Percentiles rank a stretch among this genome's conserved stretches.
phyloP scores from a whole-genome alignment of 2,888 invertebrate species.

The Eristalis pertinax region DNA sequence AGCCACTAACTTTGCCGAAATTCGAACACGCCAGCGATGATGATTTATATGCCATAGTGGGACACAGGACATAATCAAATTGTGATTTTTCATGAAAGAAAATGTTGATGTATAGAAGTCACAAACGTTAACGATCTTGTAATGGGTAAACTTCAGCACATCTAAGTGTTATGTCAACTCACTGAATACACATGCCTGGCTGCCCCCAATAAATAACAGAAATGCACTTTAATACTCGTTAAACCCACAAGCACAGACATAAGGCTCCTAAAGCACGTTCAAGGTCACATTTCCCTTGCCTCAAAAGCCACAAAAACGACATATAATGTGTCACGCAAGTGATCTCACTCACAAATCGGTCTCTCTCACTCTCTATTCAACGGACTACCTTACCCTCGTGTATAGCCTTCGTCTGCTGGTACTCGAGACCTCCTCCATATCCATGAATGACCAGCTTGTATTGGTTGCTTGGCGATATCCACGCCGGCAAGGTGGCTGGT shows the following conservation, averaged over 20 bases:
- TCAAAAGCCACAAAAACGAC: no score
- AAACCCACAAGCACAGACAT: neutral
- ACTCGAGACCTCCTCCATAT: conserved; percentile 80
- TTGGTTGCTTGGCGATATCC: conserved; percentile 66
- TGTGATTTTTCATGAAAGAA: no score
- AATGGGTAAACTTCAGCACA: no score
- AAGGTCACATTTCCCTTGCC: no score
- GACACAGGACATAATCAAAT: no score
- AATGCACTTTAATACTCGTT: neutral
- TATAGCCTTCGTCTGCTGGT: conserved; percentile 76
- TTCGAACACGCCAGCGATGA: no score
- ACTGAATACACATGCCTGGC: neutral
- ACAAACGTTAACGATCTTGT: no score
- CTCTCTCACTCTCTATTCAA: neutral
- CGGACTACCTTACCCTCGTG: conserved; percentile 68
- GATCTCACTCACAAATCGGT: neutral
- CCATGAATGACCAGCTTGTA: conserved; percentile 79
- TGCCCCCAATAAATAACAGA: neutral
- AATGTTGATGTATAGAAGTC: no score
- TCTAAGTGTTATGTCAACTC: neutral
- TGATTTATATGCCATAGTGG: no score
- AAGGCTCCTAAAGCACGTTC: no score
- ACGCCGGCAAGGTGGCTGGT: conserved; percentile 69
- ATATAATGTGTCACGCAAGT: neutral
- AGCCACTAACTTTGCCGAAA: no score